Conservation (phyloP, 2,113 vertebrate species). For the Chamaetylas fuelleborni region DNA sequence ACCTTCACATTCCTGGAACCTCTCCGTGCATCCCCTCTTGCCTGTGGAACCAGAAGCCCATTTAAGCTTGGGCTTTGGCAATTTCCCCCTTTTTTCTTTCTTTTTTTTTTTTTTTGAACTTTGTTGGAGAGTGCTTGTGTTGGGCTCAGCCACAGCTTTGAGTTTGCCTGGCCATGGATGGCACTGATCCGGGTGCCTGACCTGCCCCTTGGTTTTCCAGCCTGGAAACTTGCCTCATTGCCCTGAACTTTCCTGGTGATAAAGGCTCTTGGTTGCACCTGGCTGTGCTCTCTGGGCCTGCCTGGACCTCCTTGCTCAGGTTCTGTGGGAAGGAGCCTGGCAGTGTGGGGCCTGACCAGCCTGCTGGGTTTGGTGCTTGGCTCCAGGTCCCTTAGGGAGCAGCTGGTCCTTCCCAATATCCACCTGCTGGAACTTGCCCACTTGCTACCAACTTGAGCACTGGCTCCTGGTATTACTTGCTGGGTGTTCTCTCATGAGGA, state of each 20-base stretch:
- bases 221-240: background rate
- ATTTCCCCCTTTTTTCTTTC: no score
- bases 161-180: no score
- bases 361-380: background rate
- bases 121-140: background rate
- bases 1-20: no score
- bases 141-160: background rate
- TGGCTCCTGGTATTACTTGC: background rate
- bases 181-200: rapidly evolving
- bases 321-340: background rate
- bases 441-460: background rate
- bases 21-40: background rate
- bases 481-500: background rate
- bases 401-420: background rate
- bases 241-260: background rate
- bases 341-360: background rate
- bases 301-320: background rate
- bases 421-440: background rate
- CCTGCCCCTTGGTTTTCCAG: rapidly evolving
- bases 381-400: background rate
- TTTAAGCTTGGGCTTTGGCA: background rate
- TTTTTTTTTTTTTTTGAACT: background rate
- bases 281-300: background rate
- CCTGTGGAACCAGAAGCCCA: no score
- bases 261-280: background rate